Percentiles rank a stretch among this genome's conserved stretches.
These are phyloP conservation scores for Drosophila bifasciata DNA, from an alignment of 1,140 invertebrate genomes.

Conservation along the genomic window DNA sequence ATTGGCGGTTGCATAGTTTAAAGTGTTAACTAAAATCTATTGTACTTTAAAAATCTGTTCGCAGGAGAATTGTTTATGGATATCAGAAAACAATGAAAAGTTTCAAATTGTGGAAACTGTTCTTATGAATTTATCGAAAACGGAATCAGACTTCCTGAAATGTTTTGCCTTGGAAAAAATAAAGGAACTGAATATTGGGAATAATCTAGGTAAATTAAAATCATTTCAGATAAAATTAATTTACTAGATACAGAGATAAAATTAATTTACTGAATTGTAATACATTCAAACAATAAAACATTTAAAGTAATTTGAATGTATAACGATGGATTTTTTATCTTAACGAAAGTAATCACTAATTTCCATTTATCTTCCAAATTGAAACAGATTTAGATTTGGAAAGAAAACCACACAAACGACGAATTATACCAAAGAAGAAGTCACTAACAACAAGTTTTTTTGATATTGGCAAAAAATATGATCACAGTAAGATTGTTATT, in stretches of 20 bases:
- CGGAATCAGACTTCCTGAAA: constrained; percentile 92
- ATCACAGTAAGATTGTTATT: constrained; percentile 86
- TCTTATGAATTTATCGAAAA: constrained; percentile 90
- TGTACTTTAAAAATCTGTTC: constrained; percentile 5
- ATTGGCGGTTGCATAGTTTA: too few relatives aligned
- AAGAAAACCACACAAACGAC: constrained; percentile 88
- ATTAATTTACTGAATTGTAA: neutral
- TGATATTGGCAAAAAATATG: constrained; percentile 89
- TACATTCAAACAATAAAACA: neutral
- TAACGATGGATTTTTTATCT: neutral
- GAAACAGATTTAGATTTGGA: constrained; percentile 46
- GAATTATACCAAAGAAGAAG: constrained; percentile 92
- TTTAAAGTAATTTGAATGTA: neutral
- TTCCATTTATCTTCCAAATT: neutral
- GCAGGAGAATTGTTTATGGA: constrained; percentile 94
- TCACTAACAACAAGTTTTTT: constrained; percentile 93
- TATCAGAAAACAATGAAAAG: constrained; percentile 89
- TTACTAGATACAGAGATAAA: neutral
- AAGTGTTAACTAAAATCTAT: neutral
- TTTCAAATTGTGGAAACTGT: constrained; percentile 89
- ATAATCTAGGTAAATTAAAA: constrained; percentile 85
- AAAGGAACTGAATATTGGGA: constrained; percentile 93
- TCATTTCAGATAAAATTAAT: neutral
- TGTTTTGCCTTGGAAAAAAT: constrained; percentile 94
- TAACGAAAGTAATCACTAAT: neutral